Evolutionary conservation across 2,888 invertebrate species (phyloP).

Genomic region (Xanthorhoe spadicearia): DNA sequence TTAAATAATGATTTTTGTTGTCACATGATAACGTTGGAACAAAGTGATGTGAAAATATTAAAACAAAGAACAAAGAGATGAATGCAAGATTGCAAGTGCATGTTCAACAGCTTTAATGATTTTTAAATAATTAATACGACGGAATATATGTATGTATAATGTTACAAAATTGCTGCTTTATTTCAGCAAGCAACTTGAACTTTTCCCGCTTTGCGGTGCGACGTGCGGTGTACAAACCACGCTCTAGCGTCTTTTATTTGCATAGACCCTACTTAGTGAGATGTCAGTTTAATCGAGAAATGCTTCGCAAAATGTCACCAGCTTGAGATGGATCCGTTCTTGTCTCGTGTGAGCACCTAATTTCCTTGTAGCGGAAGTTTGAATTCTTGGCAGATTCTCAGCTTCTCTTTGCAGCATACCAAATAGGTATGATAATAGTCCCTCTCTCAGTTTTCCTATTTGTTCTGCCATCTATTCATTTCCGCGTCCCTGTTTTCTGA

Average conservation of each 20-base stretch:
- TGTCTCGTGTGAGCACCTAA: slow-evolving; percentile 44
- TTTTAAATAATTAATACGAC: neutral
- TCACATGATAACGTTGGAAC: neutral
- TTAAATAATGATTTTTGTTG: neutral
- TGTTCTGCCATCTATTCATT: slow-evolving; percentile 24
- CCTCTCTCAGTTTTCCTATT: slow-evolving; percentile 23
- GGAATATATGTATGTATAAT: no score
- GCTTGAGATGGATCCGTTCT: slow-evolving; percentile 39
- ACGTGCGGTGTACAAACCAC: slow-evolving; percentile 9
- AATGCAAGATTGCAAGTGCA: neutral
- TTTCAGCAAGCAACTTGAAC: slow-evolving; percentile 6
- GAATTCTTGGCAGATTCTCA: slow-evolving; percentile 40
- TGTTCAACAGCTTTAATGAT: neutral
- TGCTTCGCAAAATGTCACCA: slow-evolving; percentile 29
- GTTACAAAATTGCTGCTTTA: neutral
- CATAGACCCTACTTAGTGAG: slow-evolving; percentile 19
- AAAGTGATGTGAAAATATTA: neutral
- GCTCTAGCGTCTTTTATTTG: slow-evolving; percentile 19
- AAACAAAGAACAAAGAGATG: neutral
- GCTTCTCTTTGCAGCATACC: no score
- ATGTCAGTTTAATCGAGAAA: slow-evolving; percentile 23
- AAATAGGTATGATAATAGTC: slow-evolving; percentile 30
- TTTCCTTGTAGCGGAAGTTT: slow-evolving; percentile 47
- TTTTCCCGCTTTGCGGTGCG: neutral
- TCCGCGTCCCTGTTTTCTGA: slow-evolving; percentile 11